These are phyloP conservation scores for Monochamus alternatus DNA, from an alignment of 2,888 invertebrate genomes.

Conservation along the genomic window DNA sequence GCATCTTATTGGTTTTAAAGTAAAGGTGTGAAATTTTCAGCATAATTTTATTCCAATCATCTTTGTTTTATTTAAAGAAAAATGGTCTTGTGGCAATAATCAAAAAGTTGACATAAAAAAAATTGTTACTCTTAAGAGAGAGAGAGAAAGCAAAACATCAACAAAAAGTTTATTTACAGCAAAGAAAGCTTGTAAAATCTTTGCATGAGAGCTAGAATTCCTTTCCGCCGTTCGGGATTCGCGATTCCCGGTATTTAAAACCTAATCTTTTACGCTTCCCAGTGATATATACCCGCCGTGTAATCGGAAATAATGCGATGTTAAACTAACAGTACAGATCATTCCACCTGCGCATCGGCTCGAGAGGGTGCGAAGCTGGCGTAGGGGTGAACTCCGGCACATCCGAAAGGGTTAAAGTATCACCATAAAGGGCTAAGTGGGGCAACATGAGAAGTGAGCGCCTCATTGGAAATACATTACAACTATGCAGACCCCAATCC, in stretches of 20 bases:
- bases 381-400: conserved; percentile 43
- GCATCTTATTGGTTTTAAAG: no score
- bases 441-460: conserved; percentile 44
- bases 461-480: conserved; percentile 66
- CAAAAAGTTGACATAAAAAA: no score
- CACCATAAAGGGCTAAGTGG: conserved; percentile 45
- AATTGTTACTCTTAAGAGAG: no score
- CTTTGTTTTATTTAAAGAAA: no score
- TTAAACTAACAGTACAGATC: conserved; percentile 45
- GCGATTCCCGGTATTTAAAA: neutral
- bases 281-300: neutral
- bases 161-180: no score
- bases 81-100: no score
- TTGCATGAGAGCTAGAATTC: no score
- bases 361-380: conserved; percentile 43
- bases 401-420: conserved; percentile 50
- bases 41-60: no score
- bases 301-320: conserved; percentile 32
- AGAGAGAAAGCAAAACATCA: no score
- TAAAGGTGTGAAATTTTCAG: no score
- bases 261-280: neutral
- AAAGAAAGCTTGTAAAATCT: no score
- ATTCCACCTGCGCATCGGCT: conserved; percentile 45
- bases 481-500: conserved; percentile 53
- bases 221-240: neutral